Evolutionary conservation across 1,140 invertebrate species (phyloP).

Genomic region (Neuroterus valhalla): DNA sequence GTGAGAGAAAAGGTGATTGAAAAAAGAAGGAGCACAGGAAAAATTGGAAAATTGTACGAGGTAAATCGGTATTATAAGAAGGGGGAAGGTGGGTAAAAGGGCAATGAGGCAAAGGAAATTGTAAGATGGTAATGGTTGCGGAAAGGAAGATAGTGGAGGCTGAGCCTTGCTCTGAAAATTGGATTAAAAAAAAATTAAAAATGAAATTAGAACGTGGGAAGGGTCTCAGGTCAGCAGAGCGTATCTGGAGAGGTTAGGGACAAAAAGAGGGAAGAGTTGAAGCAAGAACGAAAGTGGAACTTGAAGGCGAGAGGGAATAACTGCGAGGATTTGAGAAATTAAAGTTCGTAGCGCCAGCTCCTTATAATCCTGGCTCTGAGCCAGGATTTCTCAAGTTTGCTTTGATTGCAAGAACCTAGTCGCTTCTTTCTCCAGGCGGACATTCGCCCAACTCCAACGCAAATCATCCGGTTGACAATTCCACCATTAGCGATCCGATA

Average conservation of each 20-base stretch:
- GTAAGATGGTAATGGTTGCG: too few relatives aligned
- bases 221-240: too few relatives aligned
- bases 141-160: too few relatives aligned
- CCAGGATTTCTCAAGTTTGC: conserved; percentile 61
- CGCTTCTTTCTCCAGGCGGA: conserved; percentile 46
- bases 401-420: conserved; percentile 57
- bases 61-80: too few relatives aligned
- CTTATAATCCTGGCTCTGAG: conserved; percentile 65
- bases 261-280: conserved; percentile 37
- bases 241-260: conserved; percentile 41
- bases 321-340: conserved; percentile 67
- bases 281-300: conserved; percentile 35
- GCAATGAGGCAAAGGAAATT: too few relatives aligned
- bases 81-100: too few relatives aligned
- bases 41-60: too few relatives aligned
- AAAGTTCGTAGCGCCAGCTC: conserved; percentile 59
- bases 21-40: too few relatives aligned
- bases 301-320: conserved; percentile 39
- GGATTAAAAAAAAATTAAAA: conserved; percentile 39
- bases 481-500: conserved; percentile 24
- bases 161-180: conserved; percentile 47
- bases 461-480: conserved; percentile 31
- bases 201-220: too few relatives aligned
- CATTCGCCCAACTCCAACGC: conserved; percentile 41
- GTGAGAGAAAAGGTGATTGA: too few relatives aligned